A percentile compares a stretch with the other conserved stretches of the same genome.
Conservation (phyloP, 2,888 invertebrate genomes). For the Lasioglossum villosulum region DNA sequence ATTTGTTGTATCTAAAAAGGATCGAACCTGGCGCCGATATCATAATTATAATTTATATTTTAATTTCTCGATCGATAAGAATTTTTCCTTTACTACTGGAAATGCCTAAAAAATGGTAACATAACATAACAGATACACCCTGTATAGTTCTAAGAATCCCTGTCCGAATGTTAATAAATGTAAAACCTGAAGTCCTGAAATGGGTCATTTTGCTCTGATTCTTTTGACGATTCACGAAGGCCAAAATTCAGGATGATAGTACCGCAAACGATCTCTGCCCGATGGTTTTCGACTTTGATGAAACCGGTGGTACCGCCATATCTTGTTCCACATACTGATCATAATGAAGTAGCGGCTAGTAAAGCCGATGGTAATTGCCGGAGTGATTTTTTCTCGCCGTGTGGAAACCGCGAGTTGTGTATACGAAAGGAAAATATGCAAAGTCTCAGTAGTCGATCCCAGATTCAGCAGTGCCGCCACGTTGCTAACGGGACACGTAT, state of each 20-base stretch:
- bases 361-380: constrained; percentile 34
- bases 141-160: too few relatives aligned
- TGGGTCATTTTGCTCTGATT: neutral
- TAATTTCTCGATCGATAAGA: too few relatives aligned
- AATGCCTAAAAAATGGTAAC: too few relatives aligned
- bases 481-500: constrained; percentile 74
- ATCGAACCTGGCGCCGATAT: too few relatives aligned
- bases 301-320: constrained; percentile 29
- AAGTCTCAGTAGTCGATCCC: constrained; percentile 14
- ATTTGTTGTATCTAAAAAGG: too few relatives aligned
- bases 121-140: too few relatives aligned
- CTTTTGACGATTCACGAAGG: neutral
- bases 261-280: neutral
- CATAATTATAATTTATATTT: too few relatives aligned
- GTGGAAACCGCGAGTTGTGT: neutral
- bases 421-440: constrained; percentile 27
- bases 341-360: constrained; percentile 31
- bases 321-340: constrained; percentile 41
- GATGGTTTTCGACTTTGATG: neutral
- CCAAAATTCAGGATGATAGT: neutral
- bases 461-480: constrained; percentile 46
- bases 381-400: neutral
- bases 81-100: too few relatives aligned
- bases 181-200: neutral
- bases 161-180: too few relatives aligned